phyloP scores from a whole-genome alignment of 2,888 invertebrate species.

The Polymixis flavicincta region DNA sequence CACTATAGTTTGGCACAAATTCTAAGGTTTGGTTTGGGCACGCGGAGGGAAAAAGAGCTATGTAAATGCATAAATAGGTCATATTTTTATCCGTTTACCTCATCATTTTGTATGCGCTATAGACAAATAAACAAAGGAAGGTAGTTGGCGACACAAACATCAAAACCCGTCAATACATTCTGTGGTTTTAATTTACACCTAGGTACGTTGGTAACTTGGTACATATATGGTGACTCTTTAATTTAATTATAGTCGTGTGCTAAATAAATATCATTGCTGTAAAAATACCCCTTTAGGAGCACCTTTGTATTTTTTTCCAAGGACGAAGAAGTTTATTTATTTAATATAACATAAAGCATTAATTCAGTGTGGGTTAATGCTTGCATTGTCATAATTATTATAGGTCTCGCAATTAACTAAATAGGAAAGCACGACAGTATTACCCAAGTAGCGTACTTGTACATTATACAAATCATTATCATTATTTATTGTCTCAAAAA shows the following conservation, averaged over 20 bases:
- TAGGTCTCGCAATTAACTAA: too few species aligned
- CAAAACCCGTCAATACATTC: neutral
- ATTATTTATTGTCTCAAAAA: too few species aligned
- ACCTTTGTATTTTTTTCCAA: neutral
- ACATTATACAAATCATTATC: too few species aligned
- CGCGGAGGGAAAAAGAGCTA: slow-evolving; percentile 18
- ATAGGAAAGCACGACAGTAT: too few species aligned
- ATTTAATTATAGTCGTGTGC: neutral
- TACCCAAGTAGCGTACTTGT: too few species aligned
- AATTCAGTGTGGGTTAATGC: too few species aligned
- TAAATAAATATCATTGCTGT: neutral
- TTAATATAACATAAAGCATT: too few species aligned
- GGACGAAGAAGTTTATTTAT: neutral
- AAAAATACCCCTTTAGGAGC: neutral
- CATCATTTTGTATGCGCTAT: neutral
- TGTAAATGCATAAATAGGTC: slow-evolving; percentile 4
- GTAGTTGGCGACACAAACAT: slow-evolving; percentile 1
- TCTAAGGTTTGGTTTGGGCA: slow-evolving; percentile 1
- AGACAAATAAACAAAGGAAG: slow-evolving; percentile 1
- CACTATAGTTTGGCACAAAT: slow-evolving; percentile 1
- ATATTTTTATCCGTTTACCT: neutral
- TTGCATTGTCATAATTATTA: too few species aligned
- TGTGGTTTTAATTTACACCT: neutral
- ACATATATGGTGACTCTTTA: neutral
- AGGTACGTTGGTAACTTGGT: neutral